These are phyloP conservation scores for Podiceps cristatus DNA, from an alignment of 2,113 vertebrate genomes.

Conservation along the genomic window DNA sequence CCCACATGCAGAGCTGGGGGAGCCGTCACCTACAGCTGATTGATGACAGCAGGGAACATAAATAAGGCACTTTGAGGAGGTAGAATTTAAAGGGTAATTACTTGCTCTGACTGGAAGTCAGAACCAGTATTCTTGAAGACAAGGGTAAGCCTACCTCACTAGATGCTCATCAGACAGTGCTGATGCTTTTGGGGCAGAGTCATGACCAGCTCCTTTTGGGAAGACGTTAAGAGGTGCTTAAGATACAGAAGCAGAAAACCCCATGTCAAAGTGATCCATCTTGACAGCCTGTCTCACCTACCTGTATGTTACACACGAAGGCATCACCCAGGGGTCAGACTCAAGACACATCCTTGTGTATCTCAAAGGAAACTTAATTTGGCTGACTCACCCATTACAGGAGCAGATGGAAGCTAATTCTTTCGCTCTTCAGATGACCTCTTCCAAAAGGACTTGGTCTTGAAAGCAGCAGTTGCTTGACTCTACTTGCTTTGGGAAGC, in stretches of 20 bases:
- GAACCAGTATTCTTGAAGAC: not conserved
- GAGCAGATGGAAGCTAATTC: not conserved
- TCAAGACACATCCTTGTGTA: fast-evolving
- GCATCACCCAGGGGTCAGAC: not conserved
- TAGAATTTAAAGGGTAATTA: not conserved
- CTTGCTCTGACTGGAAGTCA: too few relatives aligned
- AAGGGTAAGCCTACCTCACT: not conserved
- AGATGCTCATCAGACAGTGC: not conserved
- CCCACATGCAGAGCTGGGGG: not conserved
- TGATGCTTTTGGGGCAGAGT: not conserved
- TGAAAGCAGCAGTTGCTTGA: not conserved
- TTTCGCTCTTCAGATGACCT: not conserved
- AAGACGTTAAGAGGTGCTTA: not conserved
- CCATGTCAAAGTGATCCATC: not conserved
- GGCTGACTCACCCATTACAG: too few relatives aligned
- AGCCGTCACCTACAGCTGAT: not conserved
- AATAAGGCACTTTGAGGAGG: not conserved
- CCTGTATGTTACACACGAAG: not conserved
- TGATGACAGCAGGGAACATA: not conserved
- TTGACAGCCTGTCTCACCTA: not conserved
- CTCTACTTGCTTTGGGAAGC: not conserved
- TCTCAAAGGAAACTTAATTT: not conserved
- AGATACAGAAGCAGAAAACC: not conserved
- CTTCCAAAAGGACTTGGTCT: not conserved
- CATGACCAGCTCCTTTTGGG: not conserved